Base-by-base conservation (phyloP, 1,140 invertebrate genomes). In the Heliothis subflexa region DNA sequence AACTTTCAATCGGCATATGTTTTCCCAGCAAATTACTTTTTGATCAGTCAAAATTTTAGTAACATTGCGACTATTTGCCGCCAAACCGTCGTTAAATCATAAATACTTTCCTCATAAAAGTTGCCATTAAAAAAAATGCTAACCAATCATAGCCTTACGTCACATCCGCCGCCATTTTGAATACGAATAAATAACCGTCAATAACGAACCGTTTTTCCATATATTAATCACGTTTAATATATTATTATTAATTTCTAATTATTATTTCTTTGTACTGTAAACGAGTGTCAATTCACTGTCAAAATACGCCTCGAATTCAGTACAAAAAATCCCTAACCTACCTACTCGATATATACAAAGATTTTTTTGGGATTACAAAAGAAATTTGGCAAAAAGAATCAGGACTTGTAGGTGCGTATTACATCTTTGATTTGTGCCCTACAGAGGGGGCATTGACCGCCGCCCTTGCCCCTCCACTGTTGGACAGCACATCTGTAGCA, bases 401-500 rank as follows among this genome's bases (percentile, higher is more conserved):
- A 98, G 88, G 98, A 98, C 85, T 97, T 98, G 93, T 98, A 99
- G 14, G 98, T 99, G 83, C 98, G 97, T 81, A 99, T 99, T 76
- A 99, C 98, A 91, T 99, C 99, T 85, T 97, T 96, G 81, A 99
- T 99, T 16, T 97, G 95, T 5, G 98, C 98, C 57, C 99, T 95
- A 90, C 99, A 99, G 18, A 99, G 97, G 0, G 99, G 99, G 94
- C 99, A 99, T 83, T 98, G 97, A 1, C 97, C 98, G 52, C 97
- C 98, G 0, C 98, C 97, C 85, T 97, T 98, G 18, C 97, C 97
- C 54, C 97, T 95, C 97, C 98, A 99, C 87, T 99, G 98, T 83
- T 98, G 97, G 14, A 98, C 96, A 2, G 98, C 98, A 95, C 99
- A 99, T n/a, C 98, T 95, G 88, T 98, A 99, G 91, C 99, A 99